These are phyloP conservation scores for Burhinus bistriatus DNA, from an alignment of 2,113 vertebrate genomes.

Conservation along the genomic window DNA sequence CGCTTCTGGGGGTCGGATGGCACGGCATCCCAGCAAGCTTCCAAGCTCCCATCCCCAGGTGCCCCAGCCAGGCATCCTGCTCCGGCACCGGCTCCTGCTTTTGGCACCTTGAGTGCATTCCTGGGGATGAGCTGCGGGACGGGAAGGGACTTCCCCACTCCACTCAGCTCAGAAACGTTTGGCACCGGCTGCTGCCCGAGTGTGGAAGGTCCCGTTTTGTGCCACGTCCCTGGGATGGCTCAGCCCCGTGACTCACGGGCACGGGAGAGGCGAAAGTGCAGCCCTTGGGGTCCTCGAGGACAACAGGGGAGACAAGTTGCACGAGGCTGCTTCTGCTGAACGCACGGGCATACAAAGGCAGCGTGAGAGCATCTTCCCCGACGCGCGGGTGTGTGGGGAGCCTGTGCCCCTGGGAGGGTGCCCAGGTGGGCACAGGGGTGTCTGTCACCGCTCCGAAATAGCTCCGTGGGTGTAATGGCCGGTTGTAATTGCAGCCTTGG, in stretches of 20 bases:
- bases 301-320: background rate
- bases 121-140: background rate
- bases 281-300: background rate
- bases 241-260: slow-evolving; percentile 3
- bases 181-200: background rate
- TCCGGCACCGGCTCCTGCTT: background rate
- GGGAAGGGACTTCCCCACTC: background rate
- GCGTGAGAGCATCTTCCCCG: background rate
- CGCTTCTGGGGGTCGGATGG: accelerated
- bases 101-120: background rate
- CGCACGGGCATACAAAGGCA: accelerated
- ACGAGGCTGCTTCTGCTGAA: background rate
- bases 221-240: background rate
- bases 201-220: background rate
- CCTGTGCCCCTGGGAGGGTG: background rate
- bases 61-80: background rate
- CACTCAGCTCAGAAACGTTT: background rate
- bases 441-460: background rate
- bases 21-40: accelerated
- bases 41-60: accelerated
- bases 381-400: accelerated
- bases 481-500: background rate
- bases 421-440: background rate
- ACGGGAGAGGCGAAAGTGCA: background rate
- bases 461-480: slow-evolving; percentile 44